A percentile compares a stretch with the other conserved stretches of the same genome.
These are phyloP conservation scores for Planococcus citri DNA, from an alignment of 1,140 invertebrate species.

Conservation along the genomic window DNA sequence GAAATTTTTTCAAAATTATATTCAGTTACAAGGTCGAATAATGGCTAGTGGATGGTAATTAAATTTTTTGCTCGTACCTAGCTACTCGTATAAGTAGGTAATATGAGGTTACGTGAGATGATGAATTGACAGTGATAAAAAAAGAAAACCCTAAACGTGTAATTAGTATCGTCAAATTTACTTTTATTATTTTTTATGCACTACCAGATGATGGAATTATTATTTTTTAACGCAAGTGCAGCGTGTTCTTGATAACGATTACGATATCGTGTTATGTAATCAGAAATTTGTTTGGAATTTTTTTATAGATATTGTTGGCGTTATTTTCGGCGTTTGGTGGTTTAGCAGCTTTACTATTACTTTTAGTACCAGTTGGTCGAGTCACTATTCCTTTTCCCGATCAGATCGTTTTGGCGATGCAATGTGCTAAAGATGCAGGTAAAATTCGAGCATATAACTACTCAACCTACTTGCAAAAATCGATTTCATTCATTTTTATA, in stretches of 20 bases:
- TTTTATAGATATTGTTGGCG: slow-evolving; percentile 48
- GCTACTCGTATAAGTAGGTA: too few relatives aligned
- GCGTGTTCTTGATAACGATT: neutral
- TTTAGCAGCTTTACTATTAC: slow-evolving; percentile 47
- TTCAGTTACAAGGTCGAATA: too few relatives aligned
- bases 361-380: slow-evolving; percentile 57
- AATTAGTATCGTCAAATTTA: neutral
- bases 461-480: too few relatives aligned
- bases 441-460: slow-evolving; percentile 13
- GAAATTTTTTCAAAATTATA: too few relatives aligned
- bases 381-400: slow-evolving; percentile 49
- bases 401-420: slow-evolving; percentile 42
- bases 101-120: too few relatives aligned
- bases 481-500: too few relatives aligned
- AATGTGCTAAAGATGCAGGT: slow-evolving; percentile 33
- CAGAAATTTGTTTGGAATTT: too few relatives aligned
- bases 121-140: too few relatives aligned
- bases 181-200: too few relatives aligned
- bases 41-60: too few relatives aligned
- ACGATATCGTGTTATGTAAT: neutral
- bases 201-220: too few relatives aligned
- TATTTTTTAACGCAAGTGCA: neutral
- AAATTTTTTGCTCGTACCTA: too few relatives aligned
- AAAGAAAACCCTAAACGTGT: neutral
- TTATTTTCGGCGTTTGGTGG: slow-evolving; percentile 54